These are phyloP conservation scores for Aporophyla nigra DNA, from an alignment of 2,888 invertebrate species.

Conservation along the genomic window DNA sequence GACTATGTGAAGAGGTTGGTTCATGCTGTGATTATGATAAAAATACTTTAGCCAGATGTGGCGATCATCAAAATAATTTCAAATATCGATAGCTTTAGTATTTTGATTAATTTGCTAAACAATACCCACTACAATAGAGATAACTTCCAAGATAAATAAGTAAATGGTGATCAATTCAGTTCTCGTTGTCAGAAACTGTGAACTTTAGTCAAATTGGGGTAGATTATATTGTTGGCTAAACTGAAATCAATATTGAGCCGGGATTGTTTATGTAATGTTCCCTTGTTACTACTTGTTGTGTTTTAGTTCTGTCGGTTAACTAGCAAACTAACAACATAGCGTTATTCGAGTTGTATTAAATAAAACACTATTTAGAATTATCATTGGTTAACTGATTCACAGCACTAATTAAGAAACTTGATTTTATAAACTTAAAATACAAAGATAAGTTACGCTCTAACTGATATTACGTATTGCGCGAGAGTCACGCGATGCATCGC, in stretches of 20 bases:
- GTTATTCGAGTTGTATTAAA: neutral
- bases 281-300: constrained; percentile 81
- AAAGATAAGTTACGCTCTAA: too few relatives aligned
- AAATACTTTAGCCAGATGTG: neutral
- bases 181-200: constrained; percentile 68
- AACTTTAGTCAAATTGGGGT: constrained; percentile 84
- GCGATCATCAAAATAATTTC: neutral
- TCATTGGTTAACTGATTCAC: neutral
- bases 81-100: neutral
- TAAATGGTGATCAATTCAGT: constrained; percentile 71
- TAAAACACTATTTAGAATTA: neutral
- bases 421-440: too few relatives aligned
- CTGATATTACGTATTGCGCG: too few relatives aligned
- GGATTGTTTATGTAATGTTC: constrained; percentile 81
- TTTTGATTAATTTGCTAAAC: neutral
- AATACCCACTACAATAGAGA: neutral
- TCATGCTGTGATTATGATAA: neutral
- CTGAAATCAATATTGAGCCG: constrained; percentile 84
- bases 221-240: constrained; percentile 85
- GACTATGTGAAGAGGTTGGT: neutral
- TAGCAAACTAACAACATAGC: constrained; percentile 38
- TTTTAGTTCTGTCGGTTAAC: constrained; percentile 74
- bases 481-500: too few relatives aligned
- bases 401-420: neutral
- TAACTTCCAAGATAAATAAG: constrained; percentile 40